Evolutionary conservation across 2,888 invertebrate species (phyloP).

Genomic region (Drosophila picticornis): DNA sequence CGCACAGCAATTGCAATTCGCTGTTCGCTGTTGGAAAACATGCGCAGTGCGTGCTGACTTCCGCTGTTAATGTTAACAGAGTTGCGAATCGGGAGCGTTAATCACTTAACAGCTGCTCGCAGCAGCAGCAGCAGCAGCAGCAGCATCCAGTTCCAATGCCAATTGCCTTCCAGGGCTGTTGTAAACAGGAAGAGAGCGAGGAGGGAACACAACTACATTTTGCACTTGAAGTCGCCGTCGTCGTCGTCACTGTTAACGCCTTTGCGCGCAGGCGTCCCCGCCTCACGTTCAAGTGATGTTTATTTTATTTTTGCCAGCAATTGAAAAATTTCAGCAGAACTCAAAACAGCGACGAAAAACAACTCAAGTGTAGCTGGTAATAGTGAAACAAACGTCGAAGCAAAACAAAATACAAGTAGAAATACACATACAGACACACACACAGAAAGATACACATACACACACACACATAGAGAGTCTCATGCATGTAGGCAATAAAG

Average conservation of each 20-base stretch:
- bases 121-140: conserved; percentile 6
- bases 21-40: conserved; percentile 18
- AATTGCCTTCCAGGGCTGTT: conserved; percentile 3
- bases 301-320: conserved; percentile 39
- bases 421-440: conserved; percentile 7
- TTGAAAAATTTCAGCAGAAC: conserved; percentile 50
- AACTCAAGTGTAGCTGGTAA: conserved; percentile 64
- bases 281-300: conserved; percentile 24
- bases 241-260: conserved; percentile 29
- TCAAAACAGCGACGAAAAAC: conserved; percentile 36
- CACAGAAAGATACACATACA: neutral
- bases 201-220: conserved; percentile 29
- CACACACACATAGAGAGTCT: neutral
- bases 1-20: conserved; percentile 25
- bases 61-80: conserved; percentile 30
- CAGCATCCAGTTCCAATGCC: conserved; percentile 2
- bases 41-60: conserved; percentile 46
- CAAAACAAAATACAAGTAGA: conserved; percentile 26
- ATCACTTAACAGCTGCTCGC: conserved; percentile 21
- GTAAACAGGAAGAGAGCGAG: neutral
- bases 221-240: conserved; percentile 34
- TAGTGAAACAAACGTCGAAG: conserved; percentile 31
- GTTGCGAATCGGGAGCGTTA: conserved; percentile 1
- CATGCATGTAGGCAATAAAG: conserved; percentile 18
- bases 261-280: conserved; percentile 51